Evolutionary conservation across 2,797 vertebrate genomes (phyloP), one percentile per base, ranked within the genome.

Genomic region (Parotocinclus haroldoi): DNA sequence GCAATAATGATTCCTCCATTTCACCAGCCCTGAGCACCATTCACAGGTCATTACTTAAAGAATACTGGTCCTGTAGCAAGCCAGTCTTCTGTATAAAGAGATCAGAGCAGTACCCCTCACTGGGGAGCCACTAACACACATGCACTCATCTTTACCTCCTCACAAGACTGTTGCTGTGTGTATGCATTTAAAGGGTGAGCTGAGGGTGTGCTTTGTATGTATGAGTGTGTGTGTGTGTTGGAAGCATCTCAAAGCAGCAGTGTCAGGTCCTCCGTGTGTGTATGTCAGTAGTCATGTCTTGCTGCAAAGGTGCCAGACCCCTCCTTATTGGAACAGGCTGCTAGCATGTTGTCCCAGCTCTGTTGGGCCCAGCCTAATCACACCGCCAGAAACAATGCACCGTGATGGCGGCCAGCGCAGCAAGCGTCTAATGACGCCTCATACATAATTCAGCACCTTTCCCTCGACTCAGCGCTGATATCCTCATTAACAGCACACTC

Each of bases 371-470:
- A 88, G 93, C 95, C 95, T 98, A 95, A 98, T 98, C 95, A 95
- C 93, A 93, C 92, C 94, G 90, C 92, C 93, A 96, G 91, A 98
- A 99, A 99, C 97, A 99, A 99, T 99, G 95, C 96, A 90, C 93
- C 91, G 92, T 99, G 98, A 99, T 99, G 96, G 98, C 96, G 95
- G 93, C 94, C 93, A 93, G 95, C 93, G 85, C 90, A 91, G 92
- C 93, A 91, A 94, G 88, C 93, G 87, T 93, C 95, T 98, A 96
- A 98, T 98, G 97, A 97, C 96, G 93, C 96, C 95, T 99, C 97
- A 99, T 99, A 95, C 96, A 99, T 99, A 98, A 99, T 99, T 98
- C 96, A 99, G 94, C 94, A 98, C 96, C 96, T 98, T 96, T 98
- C 93, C 92, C 95, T 96, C 98, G 95, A 95, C 96, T 95, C 93